These are phyloP conservation scores for Himalopsyche tibetana DNA, from an alignment of 2,888 invertebrate genomes.

Conservation along the genomic window DNA sequence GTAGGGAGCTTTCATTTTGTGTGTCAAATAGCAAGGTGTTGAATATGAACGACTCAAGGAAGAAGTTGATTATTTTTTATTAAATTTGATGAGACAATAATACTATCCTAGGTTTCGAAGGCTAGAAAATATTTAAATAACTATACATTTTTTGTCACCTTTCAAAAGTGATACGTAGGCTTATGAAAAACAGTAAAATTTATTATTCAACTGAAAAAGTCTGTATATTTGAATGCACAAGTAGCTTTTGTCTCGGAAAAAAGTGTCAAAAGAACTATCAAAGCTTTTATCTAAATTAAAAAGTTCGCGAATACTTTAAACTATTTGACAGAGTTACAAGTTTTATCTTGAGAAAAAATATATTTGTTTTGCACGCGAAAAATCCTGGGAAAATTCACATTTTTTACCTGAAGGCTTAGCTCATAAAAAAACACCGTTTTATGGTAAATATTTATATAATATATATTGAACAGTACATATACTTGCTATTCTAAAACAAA, in stretches of 20 bases:
- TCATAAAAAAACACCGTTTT: no score
- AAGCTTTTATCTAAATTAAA: constrained; percentile 65
- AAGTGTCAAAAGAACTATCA: constrained; percentile 60
- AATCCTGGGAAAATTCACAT: neutral
- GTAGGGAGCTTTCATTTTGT: no score
- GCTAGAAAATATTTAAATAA: neutral
- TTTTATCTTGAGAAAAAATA: constrained; percentile 9
- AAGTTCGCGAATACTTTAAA: constrained; percentile 57
- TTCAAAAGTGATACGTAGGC: neutral
- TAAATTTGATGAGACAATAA: neutral
- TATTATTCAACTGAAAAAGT: constrained; percentile 16
- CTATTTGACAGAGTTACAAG: constrained; percentile 47
- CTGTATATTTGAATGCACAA: constrained; percentile 53
- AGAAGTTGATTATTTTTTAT: neutral
- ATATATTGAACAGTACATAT: no score
- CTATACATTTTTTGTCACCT: neutral
- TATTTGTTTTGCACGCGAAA: neutral
- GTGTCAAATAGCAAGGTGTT: neutral
- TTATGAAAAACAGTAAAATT: constrained; percentile 32
- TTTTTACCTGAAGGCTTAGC: neutral
- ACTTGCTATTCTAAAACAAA: no score
- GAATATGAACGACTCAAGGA: neutral
- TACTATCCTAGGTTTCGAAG: neutral
- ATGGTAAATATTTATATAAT: no score
- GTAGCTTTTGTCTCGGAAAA: constrained; percentile 39